Conservation (phyloP, 2,113 vertebrate genomes). For the Solea solea region DNA sequence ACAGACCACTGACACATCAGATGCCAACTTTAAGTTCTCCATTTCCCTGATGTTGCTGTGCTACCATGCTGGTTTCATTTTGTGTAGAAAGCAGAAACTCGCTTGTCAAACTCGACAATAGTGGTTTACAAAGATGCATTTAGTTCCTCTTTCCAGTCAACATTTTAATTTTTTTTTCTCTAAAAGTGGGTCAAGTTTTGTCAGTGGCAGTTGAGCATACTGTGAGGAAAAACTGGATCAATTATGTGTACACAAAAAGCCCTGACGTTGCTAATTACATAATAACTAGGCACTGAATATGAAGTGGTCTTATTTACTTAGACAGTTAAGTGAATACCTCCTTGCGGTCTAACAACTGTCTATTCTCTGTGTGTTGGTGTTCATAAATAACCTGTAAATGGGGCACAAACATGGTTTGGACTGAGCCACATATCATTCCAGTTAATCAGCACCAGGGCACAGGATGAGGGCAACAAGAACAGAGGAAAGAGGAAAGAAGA, state of each 20-base stretch:
- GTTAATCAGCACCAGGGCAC: too few relatives aligned
- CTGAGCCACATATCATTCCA: too few relatives aligned
- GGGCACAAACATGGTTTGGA: too few relatives aligned
- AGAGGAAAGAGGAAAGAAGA: too few relatives aligned
- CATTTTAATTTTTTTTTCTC: background rate
- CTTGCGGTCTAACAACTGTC: too few relatives aligned
- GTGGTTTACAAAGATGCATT: background rate
- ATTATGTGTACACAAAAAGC: background rate
- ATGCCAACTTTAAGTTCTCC: background rate
- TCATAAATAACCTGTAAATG: too few relatives aligned
- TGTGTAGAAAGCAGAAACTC: constrained; percentile 52
- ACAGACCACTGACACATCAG: background rate
- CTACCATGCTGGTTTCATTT: constrained; percentile 43
- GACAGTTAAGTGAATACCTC: too few relatives aligned
- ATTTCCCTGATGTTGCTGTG: background rate
- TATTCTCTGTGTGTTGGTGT: too few relatives aligned
- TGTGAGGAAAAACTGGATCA: background rate
- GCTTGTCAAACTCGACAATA: background rate
- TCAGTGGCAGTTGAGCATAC: background rate
- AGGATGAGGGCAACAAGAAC: too few relatives aligned
- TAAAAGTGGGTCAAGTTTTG: background rate
- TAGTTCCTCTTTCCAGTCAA: constrained; percentile 10
- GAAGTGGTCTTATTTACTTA: background rate
- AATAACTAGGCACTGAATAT: background rate
- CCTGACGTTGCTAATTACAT: background rate